Base-by-base conservation (phyloP, 2,888 invertebrate genomes). In the Calameuta idolon region DNA sequence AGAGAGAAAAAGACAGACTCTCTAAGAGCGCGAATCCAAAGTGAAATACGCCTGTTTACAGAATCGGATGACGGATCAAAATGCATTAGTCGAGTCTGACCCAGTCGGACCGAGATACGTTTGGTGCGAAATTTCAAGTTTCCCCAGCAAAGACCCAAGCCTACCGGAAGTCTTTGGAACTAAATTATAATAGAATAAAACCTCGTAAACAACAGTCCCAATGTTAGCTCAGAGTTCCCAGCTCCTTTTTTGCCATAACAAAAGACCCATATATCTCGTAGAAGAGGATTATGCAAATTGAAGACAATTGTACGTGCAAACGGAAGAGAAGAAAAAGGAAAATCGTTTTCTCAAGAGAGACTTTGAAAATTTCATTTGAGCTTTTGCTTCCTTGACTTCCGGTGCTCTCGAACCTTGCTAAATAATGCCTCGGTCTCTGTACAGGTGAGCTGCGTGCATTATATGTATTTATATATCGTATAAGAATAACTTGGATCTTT, bases 381-480 rank as follows among this genome's bases (percentile, higher is more conserved):
- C n/a, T 0, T 23, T 9, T 30, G 12, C 30, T 40, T 68, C 34
- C 12, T 69, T 75, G 77, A 34, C 34, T 31, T 69, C 34, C 73
- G 81, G 79, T 81, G 80, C 31, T 79, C 78, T 76, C 76, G 78
- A 37, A 23, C 23, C 0, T 23, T 0, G 3, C 9, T 9, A 55
- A 9, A 55, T 55, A 23, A 55, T 55, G 2, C 0, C 69, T 80
- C 79, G 77, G 82, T 81, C 81, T 82, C 81, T 81, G 79, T 74
- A 76, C 79, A 78, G 73, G 75, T 74, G 37, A 34, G 11, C 23
- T 9, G 5, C 73, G 4, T n/a, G 68, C 77, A 31, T 55, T 55
- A 40, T 23, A 37, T 12, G 15, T 15, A 2, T 23, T 15, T 9
- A 15, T 55, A 23, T 55, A 23, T 15, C 55, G 23, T 55, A 23